Conservation (phyloP, 2,888 invertebrate species). For the Lamproptera curius region DNA sequence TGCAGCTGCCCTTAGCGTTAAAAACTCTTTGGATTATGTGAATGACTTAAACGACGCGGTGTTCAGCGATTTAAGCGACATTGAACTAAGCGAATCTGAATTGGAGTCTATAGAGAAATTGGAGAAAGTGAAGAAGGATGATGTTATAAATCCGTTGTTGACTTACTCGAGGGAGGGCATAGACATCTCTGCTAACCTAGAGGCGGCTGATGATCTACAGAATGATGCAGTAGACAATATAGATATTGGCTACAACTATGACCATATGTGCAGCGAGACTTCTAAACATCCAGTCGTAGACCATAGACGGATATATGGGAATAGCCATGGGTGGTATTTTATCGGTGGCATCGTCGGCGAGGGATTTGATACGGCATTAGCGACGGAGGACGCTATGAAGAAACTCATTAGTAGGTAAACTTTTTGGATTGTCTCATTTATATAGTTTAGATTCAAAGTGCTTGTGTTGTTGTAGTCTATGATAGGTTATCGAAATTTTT, state of each 20-base stretch:
- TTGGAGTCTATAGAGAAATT: conserved; percentile 78
- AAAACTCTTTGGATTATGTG: conserved; percentile 79
- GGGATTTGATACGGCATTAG: conserved; percentile 79
- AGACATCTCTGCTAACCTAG: conserved; percentile 33
- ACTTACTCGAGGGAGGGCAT: conserved; percentile 50
- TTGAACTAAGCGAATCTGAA: conserved; percentile 80
- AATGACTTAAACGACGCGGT: conserved; percentile 80
- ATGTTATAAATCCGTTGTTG: conserved; percentile 64
- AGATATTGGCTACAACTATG: conserved; percentile 61
- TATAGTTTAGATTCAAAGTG: conserved; percentile 5
- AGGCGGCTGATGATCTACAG: conserved; percentile 42
- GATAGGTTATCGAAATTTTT: no score
- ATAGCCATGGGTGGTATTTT: conserved; percentile 90
- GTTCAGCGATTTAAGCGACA: conserved; percentile 81
- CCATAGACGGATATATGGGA: conserved; percentile 80
- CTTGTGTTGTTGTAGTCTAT: no score
- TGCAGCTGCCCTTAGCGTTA: conserved; percentile 65
- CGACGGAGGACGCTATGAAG: conserved; percentile 84
- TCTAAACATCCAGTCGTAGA: conserved; percentile 80
- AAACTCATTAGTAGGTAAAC: conserved; percentile 89
- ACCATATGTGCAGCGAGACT: conserved; percentile 63
- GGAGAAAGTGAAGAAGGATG: conserved; percentile 64
- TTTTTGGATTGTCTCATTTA: conserved; percentile 51
- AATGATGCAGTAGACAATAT: conserved; percentile 48
- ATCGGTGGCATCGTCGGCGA: conserved; percentile 88